These are phyloP conservation scores for Poeciliopsis occidentalis DNA, from an alignment of 2,113 vertebrate genomes.

Conservation along the genomic window DNA sequence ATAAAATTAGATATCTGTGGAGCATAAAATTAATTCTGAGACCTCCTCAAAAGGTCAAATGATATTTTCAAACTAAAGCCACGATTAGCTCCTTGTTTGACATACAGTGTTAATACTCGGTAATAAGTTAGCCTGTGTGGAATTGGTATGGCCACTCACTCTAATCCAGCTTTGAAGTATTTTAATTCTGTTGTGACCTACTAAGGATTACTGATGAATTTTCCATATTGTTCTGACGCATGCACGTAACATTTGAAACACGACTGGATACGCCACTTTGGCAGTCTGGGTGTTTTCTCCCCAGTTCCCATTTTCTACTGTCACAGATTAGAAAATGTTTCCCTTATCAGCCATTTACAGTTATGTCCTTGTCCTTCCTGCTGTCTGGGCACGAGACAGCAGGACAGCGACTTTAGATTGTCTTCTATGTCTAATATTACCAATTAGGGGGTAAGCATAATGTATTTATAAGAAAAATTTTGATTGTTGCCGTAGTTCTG, in stretches of 20 bases:
- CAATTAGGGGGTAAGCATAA: not conserved
- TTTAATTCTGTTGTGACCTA: constrained; percentile 69
- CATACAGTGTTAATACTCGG: constrained; percentile 67
- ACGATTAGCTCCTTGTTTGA: constrained; percentile 76
- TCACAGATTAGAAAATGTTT: constrained; percentile 58
- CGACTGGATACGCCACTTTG: constrained; percentile 37
- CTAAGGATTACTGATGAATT: constrained; percentile 68
- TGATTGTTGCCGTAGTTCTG: not conserved
- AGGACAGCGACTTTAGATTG: not conserved
- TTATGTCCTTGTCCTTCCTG: constrained; percentile 70
- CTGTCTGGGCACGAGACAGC: constrained; percentile 29
- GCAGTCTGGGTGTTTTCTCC: constrained; percentile 29
- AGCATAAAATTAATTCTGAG: constrained; percentile 78
- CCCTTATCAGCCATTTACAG: constrained; percentile 73
- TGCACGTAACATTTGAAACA: constrained; percentile 47
- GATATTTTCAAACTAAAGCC: constrained; percentile 76
- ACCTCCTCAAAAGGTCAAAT: constrained; percentile 76
- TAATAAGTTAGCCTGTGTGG: constrained; percentile 73
- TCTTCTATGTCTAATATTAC: not conserved
- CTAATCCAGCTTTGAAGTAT: constrained; percentile 76
- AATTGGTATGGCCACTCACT: constrained; percentile 73
- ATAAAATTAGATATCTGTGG: constrained; percentile 78
- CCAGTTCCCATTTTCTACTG: constrained; percentile 37
- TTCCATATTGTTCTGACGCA: constrained; percentile 62
- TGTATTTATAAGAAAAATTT: not conserved